Base-by-base conservation (phyloP, 2,888 invertebrate genomes). In the Cosmorhoe ocellata region DNA sequence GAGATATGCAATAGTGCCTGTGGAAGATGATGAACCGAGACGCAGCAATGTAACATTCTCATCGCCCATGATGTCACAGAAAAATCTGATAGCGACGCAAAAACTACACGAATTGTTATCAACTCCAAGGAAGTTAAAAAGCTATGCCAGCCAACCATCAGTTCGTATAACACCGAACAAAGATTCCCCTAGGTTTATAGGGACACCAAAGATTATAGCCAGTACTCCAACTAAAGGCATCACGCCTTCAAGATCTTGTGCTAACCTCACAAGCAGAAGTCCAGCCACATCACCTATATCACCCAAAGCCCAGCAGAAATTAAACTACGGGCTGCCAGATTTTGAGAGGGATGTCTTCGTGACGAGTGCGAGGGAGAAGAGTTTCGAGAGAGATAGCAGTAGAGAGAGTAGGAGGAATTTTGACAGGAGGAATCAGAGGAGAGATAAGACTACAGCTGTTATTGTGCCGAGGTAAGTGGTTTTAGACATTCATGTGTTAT, bases 51-150 rank as follows among this genome's bases (percentile, higher is more conserved):
- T 79, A 0, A 92, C 80, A 0, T 92, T 79, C 63, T 82, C 81
- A 34, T 84, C 72, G 0, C 83, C 84, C 0, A 77, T 79, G 14
- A 91, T 92, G 76, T 90, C 92, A 1, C 78, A 91, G 40, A 92
- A 92, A 64, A 94, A 94, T 74, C 81, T 94, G 0, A 91, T 92
- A 13, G 95, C 95, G 0, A 95, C 95, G 0, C 94, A 95, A 67
- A 95, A 94, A 66, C 79, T 96, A 0, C 95, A 95, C 74, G 95
- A 95, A 64, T 73, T 95, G 2, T 71, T 95, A 0, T 93, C 94
- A 0, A 95, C 95, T 0, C 95, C 95, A 0, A 89, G 93, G 14
- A 95, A 94, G 66, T 45, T 91, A 57, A 79, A 90, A 65, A 76
- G 90, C 41, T 88, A 87, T 28, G 84, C 83, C 0, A 91, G 91